Conservation (phyloP, 2,113 vertebrate genomes). For the Brienomyrus brachyistius region DNA sequence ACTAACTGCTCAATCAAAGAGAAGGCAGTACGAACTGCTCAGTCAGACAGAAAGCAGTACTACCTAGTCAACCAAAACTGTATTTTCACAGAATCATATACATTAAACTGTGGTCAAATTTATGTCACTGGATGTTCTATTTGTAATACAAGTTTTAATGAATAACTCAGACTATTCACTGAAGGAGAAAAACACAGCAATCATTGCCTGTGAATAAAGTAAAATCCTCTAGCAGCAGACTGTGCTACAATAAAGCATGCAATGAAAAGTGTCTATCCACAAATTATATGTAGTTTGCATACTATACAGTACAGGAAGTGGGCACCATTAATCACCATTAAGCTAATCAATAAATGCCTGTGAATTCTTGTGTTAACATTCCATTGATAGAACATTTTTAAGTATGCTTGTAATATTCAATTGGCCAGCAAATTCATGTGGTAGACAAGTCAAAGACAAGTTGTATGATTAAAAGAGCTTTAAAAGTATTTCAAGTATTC, state of each 20-base stretch:
- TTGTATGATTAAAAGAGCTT: not conserved
- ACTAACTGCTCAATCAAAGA: not conserved
- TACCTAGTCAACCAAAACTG: not conserved
- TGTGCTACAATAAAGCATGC: not conserved
- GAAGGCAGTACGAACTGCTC: not conserved
- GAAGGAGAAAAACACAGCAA: not conserved
- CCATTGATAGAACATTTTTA: not conserved
- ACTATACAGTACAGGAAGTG: not conserved
- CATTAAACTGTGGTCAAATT: not conserved
- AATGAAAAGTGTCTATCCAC: not conserved
- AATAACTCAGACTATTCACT: not conserved
- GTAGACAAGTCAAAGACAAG: not conserved
- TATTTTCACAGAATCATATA: not conserved
- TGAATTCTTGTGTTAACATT: not conserved
- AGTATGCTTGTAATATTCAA: not conserved
- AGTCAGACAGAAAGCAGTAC: not conserved
- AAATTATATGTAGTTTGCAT: not conserved
- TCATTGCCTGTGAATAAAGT: not conserved
- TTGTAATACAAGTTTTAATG: not conserved
- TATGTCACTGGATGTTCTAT: not conserved
- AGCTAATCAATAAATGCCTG: not conserved
- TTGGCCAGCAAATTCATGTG: not conserved
- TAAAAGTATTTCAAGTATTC: not conserved
- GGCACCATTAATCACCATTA: not conserved
- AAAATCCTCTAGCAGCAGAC: not conserved